Evolutionary conservation across 92 coral and sea anemone species (phyloP).

Genomic region (Parazoanthus atlanticus): DNA sequence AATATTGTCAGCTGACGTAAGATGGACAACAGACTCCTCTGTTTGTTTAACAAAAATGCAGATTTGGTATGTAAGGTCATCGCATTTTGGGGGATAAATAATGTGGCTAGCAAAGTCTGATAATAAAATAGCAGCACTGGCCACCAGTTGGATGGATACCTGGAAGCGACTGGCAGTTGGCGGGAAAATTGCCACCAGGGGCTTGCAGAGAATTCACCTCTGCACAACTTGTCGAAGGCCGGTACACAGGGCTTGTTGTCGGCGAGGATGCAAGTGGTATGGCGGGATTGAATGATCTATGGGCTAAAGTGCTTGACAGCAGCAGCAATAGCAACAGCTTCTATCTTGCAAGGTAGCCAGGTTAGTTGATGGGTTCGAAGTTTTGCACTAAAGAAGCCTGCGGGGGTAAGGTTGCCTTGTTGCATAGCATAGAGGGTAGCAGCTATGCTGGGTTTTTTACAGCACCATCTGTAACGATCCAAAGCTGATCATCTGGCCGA

Average conservation of each 20-base stretch:
- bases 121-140: no score
- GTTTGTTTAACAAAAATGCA: background rate
- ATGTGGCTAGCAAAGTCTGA: no score
- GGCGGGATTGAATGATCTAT: background rate
- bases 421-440: no score
- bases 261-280: background rate
- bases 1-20: background rate
- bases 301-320: no score
- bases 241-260: background rate
- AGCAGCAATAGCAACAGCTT: no score
- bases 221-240: background rate
- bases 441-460: background rate
- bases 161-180: no score
- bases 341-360: no score
- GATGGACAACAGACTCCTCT: background rate
- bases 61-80: background rate
- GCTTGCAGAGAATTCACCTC: background rate
- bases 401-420: no score
- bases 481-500: background rate
- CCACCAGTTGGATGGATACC: no score
- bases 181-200: background rate
- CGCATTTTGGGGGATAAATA: background rate
- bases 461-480: constrained; percentile 15
- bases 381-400: no score
- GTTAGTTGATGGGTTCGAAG: no score